Evolutionary conservation across 2,113 vertebrate genomes (phyloP), one percentile per base, ranked within the genome.

Genomic region (Neolamprologus tretocephalus): DNA sequence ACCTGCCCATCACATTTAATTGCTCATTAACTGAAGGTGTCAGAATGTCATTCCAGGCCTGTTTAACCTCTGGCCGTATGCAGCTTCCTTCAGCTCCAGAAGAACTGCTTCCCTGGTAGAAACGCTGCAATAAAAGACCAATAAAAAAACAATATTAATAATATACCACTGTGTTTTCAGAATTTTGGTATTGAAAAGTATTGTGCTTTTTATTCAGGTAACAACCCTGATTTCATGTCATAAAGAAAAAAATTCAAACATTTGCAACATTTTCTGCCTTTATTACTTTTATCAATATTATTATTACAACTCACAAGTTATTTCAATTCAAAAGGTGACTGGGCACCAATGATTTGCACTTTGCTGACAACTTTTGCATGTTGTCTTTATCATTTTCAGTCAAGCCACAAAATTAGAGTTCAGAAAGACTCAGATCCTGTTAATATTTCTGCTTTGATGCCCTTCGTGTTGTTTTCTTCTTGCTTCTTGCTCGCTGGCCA

Each of bases 41-140:
- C 33, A 68, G 61, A 21, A 68, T 68, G 33, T 21, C 33, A 37
- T 66, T 5, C 33, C 19, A 68, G 19, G 19, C 63, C 33, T 5
- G 63, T 68, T 68, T 68, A 68, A 68, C 63, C 63, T 40, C 63
- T 68, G 35, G 19, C 19, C 4, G 2, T 40, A 21, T 71, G 66
- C 35, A 42, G 35, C 66, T 23, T 42, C 35, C 12, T 21, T 42
- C 35, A 71, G 8, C 42, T 71, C 12, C 35, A 40, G 35, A 68
- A 68, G 35, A 68, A 68, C 1, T 14, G n/a, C 63, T 40, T 40
- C 19, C 35, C 12, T 8, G 11, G 63, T 68, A 40, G n/a, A 14
- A 9, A 9, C 0, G 5, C 63, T 40, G 33, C n/a, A 68, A 21
- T 23, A 9, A 40, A 14, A 40, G 3, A 42, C 35, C 0, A 71